These are phyloP conservation scores for Amphipoea lucens DNA, from an alignment of 2,888 invertebrate genomes.

Conservation along the genomic window DNA sequence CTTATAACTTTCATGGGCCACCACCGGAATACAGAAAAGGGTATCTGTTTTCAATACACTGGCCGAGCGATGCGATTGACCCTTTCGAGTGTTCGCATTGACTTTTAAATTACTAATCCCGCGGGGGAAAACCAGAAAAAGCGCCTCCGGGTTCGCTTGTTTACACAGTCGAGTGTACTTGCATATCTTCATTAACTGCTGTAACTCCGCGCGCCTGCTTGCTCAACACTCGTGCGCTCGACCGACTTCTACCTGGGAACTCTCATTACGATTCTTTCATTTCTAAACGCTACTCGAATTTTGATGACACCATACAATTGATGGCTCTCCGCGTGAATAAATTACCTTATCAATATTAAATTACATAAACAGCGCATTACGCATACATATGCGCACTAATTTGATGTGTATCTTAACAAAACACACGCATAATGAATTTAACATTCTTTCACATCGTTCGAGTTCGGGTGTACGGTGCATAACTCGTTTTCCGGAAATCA, in stretches of 20 bases:
- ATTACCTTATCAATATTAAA: conserved; percentile 69
- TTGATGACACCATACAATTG: conserved; percentile 68
- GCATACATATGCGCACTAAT: conserved; percentile 75
- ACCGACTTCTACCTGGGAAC: conserved; percentile 68
- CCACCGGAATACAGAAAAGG: conserved; percentile 90
- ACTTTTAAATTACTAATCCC: conserved; percentile 91
- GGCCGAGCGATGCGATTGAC: conserved; percentile 88
- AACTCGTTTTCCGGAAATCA: conserved; percentile 87
- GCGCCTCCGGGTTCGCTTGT: conserved; percentile 84
- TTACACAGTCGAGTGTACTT: conserved; percentile 88
- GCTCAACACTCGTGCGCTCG: conserved; percentile 78
- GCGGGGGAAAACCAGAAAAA: conserved; percentile 87
- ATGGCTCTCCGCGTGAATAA: conserved; percentile 65
- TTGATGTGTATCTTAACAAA: conserved; percentile 81
- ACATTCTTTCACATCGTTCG: conserved; percentile 83
- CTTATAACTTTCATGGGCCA: conserved; percentile 90
- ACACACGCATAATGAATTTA: conserved; percentile 81
- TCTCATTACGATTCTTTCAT: conserved; percentile 72
- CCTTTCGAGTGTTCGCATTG: conserved; percentile 90
- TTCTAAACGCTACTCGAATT: conserved; percentile 74
- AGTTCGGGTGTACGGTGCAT: conserved; percentile 72
- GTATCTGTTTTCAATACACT: conserved; percentile 90
- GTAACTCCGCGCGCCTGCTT: conserved; percentile 80
- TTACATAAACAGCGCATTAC: conserved; percentile 76
- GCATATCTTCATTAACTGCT: conserved; percentile 88